Percentiles rank a stretch among this genome's conserved stretches.
phyloP scores from a whole-genome alignment of 2,888 invertebrate species.

The Coecobrya sp. region DNA sequence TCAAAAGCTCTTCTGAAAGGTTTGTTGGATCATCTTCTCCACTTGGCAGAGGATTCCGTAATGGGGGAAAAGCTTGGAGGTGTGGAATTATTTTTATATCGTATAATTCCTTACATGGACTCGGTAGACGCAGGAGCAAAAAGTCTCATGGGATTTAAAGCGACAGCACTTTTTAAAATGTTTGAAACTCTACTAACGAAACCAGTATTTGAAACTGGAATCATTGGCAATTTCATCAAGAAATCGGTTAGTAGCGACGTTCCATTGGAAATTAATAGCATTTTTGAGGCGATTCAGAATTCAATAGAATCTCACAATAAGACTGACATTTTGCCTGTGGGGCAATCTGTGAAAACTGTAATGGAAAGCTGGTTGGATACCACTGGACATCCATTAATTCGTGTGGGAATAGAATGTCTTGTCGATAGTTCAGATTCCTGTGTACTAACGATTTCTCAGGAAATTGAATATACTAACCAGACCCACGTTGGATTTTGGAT shows the following conservation, averaged over 20 bases:
- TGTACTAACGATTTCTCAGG: neutral
- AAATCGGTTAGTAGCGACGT: neutral
- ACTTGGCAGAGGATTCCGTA: neutral
- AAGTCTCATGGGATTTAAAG: neutral
- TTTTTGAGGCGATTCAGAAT: neutral
- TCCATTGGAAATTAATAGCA: neutral
- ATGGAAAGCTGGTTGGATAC: neutral
- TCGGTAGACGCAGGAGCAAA: neutral
- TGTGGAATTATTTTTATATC: neutral
- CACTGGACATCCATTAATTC: neutral
- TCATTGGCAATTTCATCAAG: neutral
- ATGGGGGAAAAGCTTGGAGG: neutral
- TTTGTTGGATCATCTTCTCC: neutral
- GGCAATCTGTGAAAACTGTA: neutral
- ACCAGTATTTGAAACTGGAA: neutral
- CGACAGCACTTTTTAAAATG: neutral
- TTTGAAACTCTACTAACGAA: neutral
- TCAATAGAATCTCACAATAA: neutral
- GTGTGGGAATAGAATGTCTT: neutral
- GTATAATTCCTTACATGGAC: neutral
- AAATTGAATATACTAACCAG: neutral
- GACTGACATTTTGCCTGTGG: neutral
- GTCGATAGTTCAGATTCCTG: accelerated
- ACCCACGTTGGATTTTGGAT: neutral
- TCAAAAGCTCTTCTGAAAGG: neutral